Evolutionary conservation across 2,888 invertebrate species (phyloP), one percentile per base, ranked within the genome.

Genomic region (Slavum lentiscoides): DNA sequence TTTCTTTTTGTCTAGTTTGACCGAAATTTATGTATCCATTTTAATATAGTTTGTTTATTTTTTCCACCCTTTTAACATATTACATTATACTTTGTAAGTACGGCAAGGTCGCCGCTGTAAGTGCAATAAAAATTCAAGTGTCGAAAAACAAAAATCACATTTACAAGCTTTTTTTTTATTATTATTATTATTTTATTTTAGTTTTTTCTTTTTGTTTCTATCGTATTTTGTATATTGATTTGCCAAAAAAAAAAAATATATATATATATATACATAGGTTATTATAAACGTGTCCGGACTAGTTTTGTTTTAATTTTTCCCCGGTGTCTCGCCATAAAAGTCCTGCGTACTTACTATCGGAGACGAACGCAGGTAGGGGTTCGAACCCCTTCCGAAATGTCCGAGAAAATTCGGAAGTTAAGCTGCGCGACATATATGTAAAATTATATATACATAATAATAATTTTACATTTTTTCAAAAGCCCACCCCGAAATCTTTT

Each of bases 171-270:
- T 69, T 80, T 72, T 72, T 66, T 66, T 66, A 13, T 13, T 66
- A 62, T 55, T 77, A n/a, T 66, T 66, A 66, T 55, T 74, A 67
- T 74, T 61, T 21, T 39, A 5, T 23, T 62, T 53, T 62, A n/a
- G 64, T 62, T 64, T 68, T 59, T 53, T 55, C 55, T 17, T 77
- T 72, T 64, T 58, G 17, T 62, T 69, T 77, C 23, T 80, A 55
- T 80, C 70, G 64, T 49, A 49, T 49, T 80, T 72, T 80, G 70
- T 80, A 80, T 77, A 69, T 70, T 55, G 64, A 80, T 80, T 30
- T 72, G 80, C 80, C 80, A 80, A 80, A 80, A 80, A 43, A 6
- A 43, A 43, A 43, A 43, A 43, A 43, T 9, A 39, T 39, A 6
- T 6, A 39, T 6, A 39, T 9, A 43, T 9, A 43, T 43, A 49